Evolutionary conservation across 2,113 vertebrate species (phyloP).

Genomic region (Panurus biarmicus): DNA sequence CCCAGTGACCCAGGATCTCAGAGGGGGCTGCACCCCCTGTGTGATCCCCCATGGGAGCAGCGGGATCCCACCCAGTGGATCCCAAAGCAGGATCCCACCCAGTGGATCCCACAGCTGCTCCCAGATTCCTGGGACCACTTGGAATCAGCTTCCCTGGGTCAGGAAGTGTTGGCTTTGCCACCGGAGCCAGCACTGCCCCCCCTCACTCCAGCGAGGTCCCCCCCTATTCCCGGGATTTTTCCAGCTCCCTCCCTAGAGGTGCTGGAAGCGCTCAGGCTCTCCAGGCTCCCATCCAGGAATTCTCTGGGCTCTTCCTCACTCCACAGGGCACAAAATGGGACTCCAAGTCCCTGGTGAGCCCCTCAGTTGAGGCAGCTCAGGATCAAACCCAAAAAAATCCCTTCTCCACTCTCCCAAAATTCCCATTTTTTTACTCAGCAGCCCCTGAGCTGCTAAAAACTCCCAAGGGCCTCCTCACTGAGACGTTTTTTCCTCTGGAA

Average conservation of each 20-base stretch:
- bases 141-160: not conserved
- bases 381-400: not conserved
- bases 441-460: not conserved
- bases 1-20: fast-evolving
- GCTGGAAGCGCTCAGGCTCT: fast-evolving
- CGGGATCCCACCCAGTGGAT: not conserved
- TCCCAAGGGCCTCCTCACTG: not conserved
- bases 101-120: not conserved
- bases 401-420: not conserved
- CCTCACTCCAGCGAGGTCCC: too few relatives aligned
- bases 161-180: not conserved
- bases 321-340: not conserved
- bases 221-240: not conserved
- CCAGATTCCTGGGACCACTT: not conserved
- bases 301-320: not conserved
- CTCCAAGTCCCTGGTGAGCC: fast-evolving
- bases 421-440: not conserved
- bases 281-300: not conserved
- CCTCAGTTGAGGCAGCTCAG: fast-evolving
- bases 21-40: not conserved
- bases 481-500: not conserved
- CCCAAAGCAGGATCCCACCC: not conserved
- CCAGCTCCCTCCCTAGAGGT: not conserved
- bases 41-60: fast-evolving
- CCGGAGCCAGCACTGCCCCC: fast-evolving